Percentiles rank a stretch among this genome's conserved stretches.
Evolutionary conservation across 2,888 invertebrate species (phyloP).

Genomic region (Helicoverpa assulta): DNA sequence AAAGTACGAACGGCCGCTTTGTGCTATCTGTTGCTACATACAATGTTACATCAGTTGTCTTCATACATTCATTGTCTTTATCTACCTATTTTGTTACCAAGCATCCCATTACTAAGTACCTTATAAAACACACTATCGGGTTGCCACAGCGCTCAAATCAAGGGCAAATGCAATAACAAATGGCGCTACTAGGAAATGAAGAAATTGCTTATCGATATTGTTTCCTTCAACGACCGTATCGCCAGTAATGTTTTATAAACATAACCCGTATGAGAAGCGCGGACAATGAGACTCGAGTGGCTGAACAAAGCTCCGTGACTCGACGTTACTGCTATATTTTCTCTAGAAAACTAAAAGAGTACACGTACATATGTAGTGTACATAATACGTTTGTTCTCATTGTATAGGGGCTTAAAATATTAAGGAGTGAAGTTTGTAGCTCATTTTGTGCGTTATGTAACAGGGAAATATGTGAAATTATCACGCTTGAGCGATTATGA

Average conservation of each 20-base stretch:
- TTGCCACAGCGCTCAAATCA: constrained; percentile 58
- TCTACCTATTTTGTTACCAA: constrained; percentile 10
- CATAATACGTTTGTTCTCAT: constrained; percentile 46
- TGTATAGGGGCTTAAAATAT: constrained; percentile 53
- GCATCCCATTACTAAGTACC: constrained; percentile 1
- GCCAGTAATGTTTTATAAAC: constrained; percentile 75
- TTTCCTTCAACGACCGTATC: constrained; percentile 68
- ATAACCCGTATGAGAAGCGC: constrained; percentile 56
- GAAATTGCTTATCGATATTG: constrained; percentile 73
- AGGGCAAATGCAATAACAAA: constrained; percentile 64
- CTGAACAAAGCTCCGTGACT: constrained; percentile 49
- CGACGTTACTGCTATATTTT: constrained; percentile 40
- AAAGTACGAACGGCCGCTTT: constrained; percentile 17
- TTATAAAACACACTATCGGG: constrained; percentile 29
- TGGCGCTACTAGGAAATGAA: constrained; percentile 71
- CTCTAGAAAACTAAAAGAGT: constrained; percentile 42
- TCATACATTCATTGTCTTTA: neutral
- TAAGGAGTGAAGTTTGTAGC: constrained; percentile 30
- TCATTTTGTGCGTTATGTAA: constrained; percentile 32
- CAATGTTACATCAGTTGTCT: constrained; percentile 10
- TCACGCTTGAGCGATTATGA: constrained; percentile 33
- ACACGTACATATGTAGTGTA: constrained; percentile 18
- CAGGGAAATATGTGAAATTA: constrained; percentile 37
- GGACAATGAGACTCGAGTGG: constrained; percentile 55
- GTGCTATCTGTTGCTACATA: constrained; percentile 16